phyloP scores from a whole-genome alignment of 2,113 vertebrate genomes.

The Calyptommatus sinebrachiatus region DNA sequence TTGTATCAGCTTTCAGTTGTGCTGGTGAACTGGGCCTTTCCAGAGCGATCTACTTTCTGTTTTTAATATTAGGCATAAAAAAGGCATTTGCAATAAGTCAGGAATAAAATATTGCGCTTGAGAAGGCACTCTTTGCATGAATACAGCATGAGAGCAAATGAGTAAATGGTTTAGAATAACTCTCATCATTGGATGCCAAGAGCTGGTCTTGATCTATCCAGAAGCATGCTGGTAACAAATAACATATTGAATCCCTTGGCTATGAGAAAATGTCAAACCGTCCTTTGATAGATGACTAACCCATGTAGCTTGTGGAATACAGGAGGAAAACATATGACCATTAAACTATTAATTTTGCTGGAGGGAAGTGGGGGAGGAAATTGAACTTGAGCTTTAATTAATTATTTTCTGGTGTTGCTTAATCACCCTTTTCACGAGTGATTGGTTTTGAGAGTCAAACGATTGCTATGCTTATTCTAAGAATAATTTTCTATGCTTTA shows the following conservation, averaged over 20 bases:
- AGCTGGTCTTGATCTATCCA: slow-evolving; percentile 35
- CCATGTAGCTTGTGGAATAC: slow-evolving; percentile 46
- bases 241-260: slow-evolving; percentile 58
- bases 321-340: slow-evolving; percentile 39
- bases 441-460: slow-evolving; percentile 7
- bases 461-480: not conserved
- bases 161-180: slow-evolving; percentile 46
- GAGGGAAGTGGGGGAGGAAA: not conserved
- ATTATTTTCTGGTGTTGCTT: slow-evolving; percentile 54
- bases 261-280: slow-evolving; percentile 55
- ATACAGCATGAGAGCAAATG: slow-evolving; percentile 4
- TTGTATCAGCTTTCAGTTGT: slow-evolving; percentile 55
- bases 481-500: not conserved
- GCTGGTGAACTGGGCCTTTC: slow-evolving; percentile 3
- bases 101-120: slow-evolving; percentile 55
- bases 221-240: slow-evolving; percentile 63
- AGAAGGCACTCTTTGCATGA: slow-evolving; percentile 50
- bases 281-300: slow-evolving; percentile 59
- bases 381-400: slow-evolving; percentile 52
- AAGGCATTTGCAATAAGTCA: slow-evolving; percentile 40
- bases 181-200: slow-evolving; percentile 53
- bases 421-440: slow-evolving; percentile 45
- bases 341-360: slow-evolving; percentile 31
- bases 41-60: slow-evolving; percentile 51
- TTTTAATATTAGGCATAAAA: slow-evolving; percentile 57